phyloP scores from a whole-genome alignment of 2,113 vertebrate genomes.

The Sinocyclocheilus anshuiensis region DNA sequence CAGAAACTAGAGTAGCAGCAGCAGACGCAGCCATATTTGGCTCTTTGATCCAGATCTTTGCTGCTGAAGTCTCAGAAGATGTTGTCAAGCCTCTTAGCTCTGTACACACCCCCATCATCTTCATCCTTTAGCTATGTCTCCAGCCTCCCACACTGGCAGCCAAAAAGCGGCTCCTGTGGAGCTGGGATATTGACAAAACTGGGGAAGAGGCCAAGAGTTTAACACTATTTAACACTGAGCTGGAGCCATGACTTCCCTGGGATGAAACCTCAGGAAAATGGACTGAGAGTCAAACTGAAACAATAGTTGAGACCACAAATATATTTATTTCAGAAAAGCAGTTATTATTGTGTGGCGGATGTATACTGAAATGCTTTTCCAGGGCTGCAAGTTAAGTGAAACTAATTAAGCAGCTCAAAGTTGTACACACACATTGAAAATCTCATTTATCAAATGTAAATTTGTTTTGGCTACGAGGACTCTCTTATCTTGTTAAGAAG shows the following conservation, averaged over 20 bases:
- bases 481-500: slow-evolving; percentile 13
- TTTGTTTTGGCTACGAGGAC: neutral
- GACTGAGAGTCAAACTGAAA: slow-evolving; percentile 8
- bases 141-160: slow-evolving; percentile 39
- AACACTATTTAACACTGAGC: slow-evolving; percentile 53
- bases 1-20: neutral
- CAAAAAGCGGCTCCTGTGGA: slow-evolving; percentile 49
- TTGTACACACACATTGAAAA: slow-evolving; percentile 4
- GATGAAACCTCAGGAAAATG: slow-evolving; percentile 66
- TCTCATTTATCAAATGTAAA: slow-evolving; percentile 6
- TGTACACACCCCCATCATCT: slow-evolving; percentile 18
- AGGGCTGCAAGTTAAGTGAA: slow-evolving; percentile 4
- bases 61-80: slow-evolving; percentile 27
- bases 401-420: slow-evolving; percentile 21
- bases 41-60: neutral
- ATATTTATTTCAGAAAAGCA: neutral
- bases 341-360: neutral
- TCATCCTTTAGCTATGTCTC: slow-evolving; percentile 37
- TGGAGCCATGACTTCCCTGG: slow-evolving; percentile 58
- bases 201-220: slow-evolving; percentile 63
- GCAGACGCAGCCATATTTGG: neutral
- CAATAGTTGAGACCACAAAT: neutral
- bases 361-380: slow-evolving; percentile 1
- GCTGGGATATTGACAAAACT: slow-evolving; percentile 50
- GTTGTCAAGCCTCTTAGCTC: slow-evolving; percentile 26